Conservation (phyloP, 23 tunicate genomes). For the Botrylloides violaceus region DNA sequence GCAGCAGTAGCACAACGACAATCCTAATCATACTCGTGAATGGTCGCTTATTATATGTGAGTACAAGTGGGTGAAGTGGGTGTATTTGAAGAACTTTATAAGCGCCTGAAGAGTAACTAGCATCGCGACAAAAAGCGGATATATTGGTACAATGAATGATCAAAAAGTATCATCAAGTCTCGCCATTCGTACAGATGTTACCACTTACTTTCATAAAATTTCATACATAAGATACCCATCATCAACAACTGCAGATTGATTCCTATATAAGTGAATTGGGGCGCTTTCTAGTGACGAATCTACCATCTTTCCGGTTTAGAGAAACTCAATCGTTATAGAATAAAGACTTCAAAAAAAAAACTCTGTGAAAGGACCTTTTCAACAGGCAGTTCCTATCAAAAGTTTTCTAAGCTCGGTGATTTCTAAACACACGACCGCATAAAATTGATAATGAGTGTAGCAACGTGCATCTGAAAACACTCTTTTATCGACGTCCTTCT, state of each 20-base stretch:
- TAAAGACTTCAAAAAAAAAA: not conserved
- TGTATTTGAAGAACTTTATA: no score
- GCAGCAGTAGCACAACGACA: no score
- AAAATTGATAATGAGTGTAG: not conserved
- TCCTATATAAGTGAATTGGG: not conserved
- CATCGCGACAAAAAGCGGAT: no score
- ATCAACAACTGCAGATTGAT: not conserved
- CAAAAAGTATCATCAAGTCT: no score
- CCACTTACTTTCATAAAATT: not conserved
- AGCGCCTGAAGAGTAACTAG: no score
- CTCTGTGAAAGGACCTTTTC: not conserved
- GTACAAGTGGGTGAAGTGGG: no score
- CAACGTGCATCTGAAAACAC: not conserved
- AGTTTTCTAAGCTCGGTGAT: not conserved
- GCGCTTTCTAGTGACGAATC: not conserved
- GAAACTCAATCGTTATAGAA: not conserved
- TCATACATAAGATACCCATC: not conserved
- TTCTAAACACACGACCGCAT: not conserved
- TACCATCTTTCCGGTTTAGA: not conserved
- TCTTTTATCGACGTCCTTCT: no score
- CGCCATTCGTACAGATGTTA: not conserved
- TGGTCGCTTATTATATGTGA: no score
- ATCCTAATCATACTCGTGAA: no score
- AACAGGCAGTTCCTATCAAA: not conserved
- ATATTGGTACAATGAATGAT: no score